Evolutionary conservation across 2,797 vertebrate genomes (phyloP).

Genomic region (Columba guinea): DNA sequence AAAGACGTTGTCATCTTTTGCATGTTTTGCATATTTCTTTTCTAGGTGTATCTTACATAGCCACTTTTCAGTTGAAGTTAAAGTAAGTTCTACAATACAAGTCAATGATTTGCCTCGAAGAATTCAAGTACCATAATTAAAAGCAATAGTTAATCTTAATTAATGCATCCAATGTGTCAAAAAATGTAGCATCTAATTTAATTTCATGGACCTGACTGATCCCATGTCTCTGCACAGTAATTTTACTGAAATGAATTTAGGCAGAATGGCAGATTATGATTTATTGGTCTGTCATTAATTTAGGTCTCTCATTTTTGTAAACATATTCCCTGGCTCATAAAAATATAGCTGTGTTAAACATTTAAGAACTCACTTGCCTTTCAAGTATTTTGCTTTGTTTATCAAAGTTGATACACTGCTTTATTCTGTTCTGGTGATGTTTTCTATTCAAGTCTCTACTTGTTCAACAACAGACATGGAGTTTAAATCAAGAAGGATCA

Average conservation of each 20-base stretch:
- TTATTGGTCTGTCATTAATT: constrained; percentile 12
- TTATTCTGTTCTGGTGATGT: not conserved
- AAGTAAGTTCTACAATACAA: not conserved
- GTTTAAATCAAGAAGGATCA: not conserved
- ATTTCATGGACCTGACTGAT: not conserved
- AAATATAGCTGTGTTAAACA: not conserved
- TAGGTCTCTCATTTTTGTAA: not conserved
- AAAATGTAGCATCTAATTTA: not conserved
- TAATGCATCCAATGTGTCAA: not conserved
- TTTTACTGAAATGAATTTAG: not conserved
- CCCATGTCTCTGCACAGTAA: not conserved
- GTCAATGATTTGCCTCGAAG: not conserved
- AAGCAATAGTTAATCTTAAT: not conserved
- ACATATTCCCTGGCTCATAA: not conserved
- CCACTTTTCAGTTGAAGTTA: not conserved
- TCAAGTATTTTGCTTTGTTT: not conserved
- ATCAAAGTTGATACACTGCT: not conserved
- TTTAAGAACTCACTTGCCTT: not conserved
- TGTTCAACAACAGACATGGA: not conserved
- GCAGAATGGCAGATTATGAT: not conserved
- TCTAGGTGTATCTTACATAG: not conserved
- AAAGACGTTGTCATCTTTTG: not conserved
- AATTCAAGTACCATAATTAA: not conserved
- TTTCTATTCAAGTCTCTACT: not conserved
- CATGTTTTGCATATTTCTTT: not conserved